Conservation (phyloP, 1,140 invertebrate genomes). For the Aphelenchoides fujianensis region DNA sequence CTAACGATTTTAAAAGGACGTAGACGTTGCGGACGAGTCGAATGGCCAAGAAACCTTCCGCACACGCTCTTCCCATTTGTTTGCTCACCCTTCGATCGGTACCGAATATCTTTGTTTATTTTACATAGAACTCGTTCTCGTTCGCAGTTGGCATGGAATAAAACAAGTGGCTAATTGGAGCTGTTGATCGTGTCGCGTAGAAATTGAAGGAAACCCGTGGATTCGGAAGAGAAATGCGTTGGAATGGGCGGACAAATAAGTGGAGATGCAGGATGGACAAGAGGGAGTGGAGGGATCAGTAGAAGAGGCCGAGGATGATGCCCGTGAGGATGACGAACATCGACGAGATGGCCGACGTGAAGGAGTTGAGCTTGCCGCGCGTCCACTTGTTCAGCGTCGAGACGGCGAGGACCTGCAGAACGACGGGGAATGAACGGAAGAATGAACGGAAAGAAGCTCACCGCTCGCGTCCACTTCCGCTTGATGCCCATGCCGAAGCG, state of each 20-base stretch:
- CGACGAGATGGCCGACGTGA: background rate
- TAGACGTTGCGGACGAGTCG: too few relatives aligned
- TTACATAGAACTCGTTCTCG: too few relatives aligned
- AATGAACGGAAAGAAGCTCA: background rate
- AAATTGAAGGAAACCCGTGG: background rate
- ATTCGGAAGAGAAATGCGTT: background rate
- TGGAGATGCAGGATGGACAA: background rate
- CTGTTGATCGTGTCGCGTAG: background rate
- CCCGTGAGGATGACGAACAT: background rate
- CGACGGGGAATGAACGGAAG: background rate
- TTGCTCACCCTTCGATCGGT: too few relatives aligned
- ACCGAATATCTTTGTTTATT: too few relatives aligned
- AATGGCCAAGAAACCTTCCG: too few relatives aligned
- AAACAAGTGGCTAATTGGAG: background rate
- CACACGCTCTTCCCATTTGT: too few relatives aligned
- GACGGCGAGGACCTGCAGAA: background rate
- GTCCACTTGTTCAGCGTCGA: background rate
- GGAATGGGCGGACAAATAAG: background rate
- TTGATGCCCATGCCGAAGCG: background rate
- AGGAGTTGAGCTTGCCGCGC: background rate
- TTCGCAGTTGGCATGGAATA: too few relatives aligned
- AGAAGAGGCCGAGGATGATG: background rate
- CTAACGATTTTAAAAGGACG: too few relatives aligned
- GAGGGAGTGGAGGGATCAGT: background rate
- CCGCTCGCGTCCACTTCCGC: background rate